These are phyloP conservation scores for Forbesichthys papilliferus DNA, from an alignment of 2,113 vertebrate genomes.

Conservation along the genomic window DNA sequence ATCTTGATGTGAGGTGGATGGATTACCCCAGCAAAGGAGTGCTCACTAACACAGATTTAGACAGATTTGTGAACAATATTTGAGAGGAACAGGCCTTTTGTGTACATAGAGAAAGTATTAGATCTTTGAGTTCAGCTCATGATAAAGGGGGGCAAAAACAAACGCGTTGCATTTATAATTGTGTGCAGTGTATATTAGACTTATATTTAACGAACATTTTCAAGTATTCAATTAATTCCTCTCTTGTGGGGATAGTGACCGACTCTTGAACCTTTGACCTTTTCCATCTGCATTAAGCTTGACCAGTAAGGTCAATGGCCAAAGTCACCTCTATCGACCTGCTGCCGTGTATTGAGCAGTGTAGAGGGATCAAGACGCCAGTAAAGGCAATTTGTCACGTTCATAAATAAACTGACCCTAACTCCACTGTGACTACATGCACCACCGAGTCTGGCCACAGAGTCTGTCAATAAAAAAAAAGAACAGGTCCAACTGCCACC, in stretches of 20 bases:
- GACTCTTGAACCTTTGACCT: slow-evolving; percentile 7
- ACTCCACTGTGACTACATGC: slow-evolving; percentile 48
- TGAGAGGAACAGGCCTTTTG: no score
- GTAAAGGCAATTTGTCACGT: slow-evolving; percentile 60
- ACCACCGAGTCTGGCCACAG: slow-evolving; percentile 31
- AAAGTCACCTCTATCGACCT: slow-evolving; percentile 44
- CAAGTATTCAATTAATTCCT: no score
- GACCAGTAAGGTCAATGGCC: slow-evolving; percentile 39
- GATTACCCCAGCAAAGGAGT: no score
- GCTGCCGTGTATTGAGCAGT: slow-evolving; percentile 12
- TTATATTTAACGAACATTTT: no score
- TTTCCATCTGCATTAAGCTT: slow-evolving; percentile 42
- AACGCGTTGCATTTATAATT: no score
- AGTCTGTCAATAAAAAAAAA: background rate
- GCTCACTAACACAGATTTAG: no score
- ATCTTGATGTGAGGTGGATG: no score
- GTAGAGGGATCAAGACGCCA: slow-evolving; percentile 36
- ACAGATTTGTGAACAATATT: no score
- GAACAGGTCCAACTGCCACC: slow-evolving; percentile 24
- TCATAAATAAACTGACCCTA: slow-evolving; percentile 54
- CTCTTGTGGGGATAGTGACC: slow-evolving; percentile 4
- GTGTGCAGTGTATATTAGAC: no score
- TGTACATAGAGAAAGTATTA: no score
- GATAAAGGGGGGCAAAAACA: no score
- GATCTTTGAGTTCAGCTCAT: no score